Percentiles rank a stretch among this genome's conserved stretches.
phyloP scores from a whole-genome alignment of 2,797 vertebrate species.

The Nyctalus aviator region DNA sequence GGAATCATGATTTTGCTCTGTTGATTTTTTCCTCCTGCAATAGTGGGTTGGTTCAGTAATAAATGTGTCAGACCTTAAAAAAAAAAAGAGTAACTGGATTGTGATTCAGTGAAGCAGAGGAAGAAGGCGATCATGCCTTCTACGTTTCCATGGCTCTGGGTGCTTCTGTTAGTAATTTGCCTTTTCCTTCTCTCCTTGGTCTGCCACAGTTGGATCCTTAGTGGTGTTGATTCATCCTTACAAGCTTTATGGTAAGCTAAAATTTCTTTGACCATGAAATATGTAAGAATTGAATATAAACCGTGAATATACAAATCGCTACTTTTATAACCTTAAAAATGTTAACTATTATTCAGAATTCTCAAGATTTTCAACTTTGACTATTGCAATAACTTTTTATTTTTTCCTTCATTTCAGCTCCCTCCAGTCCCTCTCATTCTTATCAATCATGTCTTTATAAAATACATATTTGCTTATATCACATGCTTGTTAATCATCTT shows the following conservation, averaged over 20 bases:
- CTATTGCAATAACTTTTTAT: neutral
- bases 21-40: too few species aligned
- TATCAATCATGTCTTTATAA: too few species aligned
- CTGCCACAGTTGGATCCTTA: neutral
- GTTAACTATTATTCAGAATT: neutral
- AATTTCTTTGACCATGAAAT: neutral
- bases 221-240: neutral
- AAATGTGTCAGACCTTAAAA: too few species aligned
- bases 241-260: neutral
- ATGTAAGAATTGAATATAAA: neutral
- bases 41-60: too few species aligned
- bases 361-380: neutral
- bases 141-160: neutral
- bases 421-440: too few species aligned
- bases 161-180: neutral
- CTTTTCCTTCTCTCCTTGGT: neutral
- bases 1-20: too few species aligned
- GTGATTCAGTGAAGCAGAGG: neutral
- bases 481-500: too few species aligned
- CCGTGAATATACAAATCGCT: neutral
- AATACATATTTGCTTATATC: too few species aligned
- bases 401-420: too few species aligned
- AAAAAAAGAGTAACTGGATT: neutral
- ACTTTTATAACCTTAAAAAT: neutral
- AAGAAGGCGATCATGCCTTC: neutral